Evolutionary conservation across 2,113 vertebrate species (phyloP).

Genomic region (Lepus timidus): DNA sequence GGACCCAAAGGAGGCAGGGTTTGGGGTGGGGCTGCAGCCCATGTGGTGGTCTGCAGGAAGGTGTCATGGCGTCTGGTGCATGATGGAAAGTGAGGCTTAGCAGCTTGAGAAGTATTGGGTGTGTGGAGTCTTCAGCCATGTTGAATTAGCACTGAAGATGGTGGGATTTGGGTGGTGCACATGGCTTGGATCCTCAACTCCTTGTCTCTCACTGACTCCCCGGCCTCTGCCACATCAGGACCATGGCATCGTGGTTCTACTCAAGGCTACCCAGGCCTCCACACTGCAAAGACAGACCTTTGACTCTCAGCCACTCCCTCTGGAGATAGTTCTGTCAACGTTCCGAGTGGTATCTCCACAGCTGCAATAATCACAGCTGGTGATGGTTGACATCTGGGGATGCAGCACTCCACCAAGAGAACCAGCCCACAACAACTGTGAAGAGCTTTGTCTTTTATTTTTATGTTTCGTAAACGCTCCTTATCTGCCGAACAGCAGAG

Average conservation of each 20-base stretch:
- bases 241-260: background rate
- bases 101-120: too few species aligned
- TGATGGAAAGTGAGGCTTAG: too few species aligned
- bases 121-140: too few species aligned
- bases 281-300: background rate
- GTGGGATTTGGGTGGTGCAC: too few species aligned
- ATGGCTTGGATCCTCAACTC: too few species aligned
- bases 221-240: too few species aligned
- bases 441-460: background rate
- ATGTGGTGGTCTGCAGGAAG: too few species aligned
- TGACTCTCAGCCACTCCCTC: background rate
- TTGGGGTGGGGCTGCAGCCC: too few species aligned
- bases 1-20: too few species aligned
- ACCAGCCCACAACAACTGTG: background rate
- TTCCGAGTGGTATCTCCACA: background rate
- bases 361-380: background rate
- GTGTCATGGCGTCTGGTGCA: too few species aligned
- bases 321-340: background rate
- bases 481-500: slow-evolving; percentile 58
- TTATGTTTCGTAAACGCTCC: background rate
- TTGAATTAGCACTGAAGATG: too few species aligned
- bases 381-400: background rate
- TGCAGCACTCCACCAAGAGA: background rate
- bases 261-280: background rate
- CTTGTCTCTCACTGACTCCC: too few species aligned